phyloP scores from a whole-genome alignment of 2,888 invertebrate species.

The Cantharis lateralis region DNA sequence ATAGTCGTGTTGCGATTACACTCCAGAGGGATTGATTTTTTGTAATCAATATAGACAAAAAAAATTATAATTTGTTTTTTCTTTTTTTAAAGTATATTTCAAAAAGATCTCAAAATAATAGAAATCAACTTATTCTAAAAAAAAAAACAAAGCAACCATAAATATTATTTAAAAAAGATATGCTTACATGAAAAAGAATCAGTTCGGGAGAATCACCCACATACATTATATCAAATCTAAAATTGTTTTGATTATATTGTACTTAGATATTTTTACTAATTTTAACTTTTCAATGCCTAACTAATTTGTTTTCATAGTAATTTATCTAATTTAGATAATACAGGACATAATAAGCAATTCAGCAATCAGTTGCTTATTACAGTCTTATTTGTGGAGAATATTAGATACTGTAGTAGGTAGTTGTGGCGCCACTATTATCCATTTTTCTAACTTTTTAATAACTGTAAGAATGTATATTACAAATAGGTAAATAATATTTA shows the following conservation, averaged over 20 bases:
- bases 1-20: too few relatives aligned
- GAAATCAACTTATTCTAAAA: too few relatives aligned
- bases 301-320: background rate
- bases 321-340: background rate
- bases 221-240: background rate
- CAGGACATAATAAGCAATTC: conserved; percentile 3
- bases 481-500: background rate
- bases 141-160: too few relatives aligned
- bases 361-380: conserved; percentile 16
- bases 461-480: background rate
- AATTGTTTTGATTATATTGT: background rate
- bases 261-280: background rate
- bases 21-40: too few relatives aligned
- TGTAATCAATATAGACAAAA: too few relatives aligned
- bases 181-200: too few relatives aligned
- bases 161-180: too few relatives aligned
- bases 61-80: too few relatives aligned
- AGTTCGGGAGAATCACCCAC: too few relatives aligned
- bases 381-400: conserved; percentile 9
- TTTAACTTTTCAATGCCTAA: background rate
- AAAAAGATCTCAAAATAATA: too few relatives aligned
- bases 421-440: conserved; percentile 2
- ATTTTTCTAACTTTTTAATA: background rate
- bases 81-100: too few relatives aligned
- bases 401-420: conserved; percentile 6